phyloP scores from a whole-genome alignment of 2,113 vertebrate species.

The Tiliqua scincoides region DNA sequence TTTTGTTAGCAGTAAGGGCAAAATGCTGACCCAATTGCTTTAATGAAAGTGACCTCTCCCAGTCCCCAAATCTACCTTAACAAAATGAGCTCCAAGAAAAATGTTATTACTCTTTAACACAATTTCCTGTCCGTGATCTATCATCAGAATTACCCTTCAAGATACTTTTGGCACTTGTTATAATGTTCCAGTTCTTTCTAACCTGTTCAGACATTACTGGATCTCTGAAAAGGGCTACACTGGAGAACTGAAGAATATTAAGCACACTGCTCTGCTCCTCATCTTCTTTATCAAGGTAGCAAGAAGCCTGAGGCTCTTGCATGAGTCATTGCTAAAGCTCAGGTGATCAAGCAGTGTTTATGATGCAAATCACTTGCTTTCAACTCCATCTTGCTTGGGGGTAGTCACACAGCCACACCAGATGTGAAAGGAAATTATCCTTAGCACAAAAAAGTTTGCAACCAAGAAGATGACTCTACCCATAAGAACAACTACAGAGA shows the following conservation, averaged over 20 bases:
- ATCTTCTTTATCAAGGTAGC: neutral
- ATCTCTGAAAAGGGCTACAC: neutral
- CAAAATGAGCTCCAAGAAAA: neutral
- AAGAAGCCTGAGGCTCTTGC: neutral
- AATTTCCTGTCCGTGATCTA: neutral
- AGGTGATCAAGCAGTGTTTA: neutral
- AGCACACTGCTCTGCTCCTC: neutral
- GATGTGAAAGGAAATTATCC: neutral
- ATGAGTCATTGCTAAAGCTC: slow-evolving; percentile 6
- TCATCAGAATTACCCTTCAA: neutral
- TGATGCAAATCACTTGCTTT: neutral
- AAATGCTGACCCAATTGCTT: neutral
- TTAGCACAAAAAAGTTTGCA: neutral
- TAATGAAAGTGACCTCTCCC: neutral
- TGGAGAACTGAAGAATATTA: slow-evolving; percentile 1
- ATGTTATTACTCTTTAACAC: neutral
- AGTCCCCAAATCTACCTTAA: too few species aligned
- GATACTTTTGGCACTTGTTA: too few species aligned
- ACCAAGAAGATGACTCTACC: neutral
- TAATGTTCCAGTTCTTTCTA: neutral
- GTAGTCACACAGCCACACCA: neutral
- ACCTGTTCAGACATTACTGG: neutral
- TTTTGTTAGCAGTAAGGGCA: neutral
- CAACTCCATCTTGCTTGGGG: neutral
- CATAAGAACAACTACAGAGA: neutral